Conservation (phyloP, 2,797 vertebrate species). For the Euthynnus affinis region DNA sequence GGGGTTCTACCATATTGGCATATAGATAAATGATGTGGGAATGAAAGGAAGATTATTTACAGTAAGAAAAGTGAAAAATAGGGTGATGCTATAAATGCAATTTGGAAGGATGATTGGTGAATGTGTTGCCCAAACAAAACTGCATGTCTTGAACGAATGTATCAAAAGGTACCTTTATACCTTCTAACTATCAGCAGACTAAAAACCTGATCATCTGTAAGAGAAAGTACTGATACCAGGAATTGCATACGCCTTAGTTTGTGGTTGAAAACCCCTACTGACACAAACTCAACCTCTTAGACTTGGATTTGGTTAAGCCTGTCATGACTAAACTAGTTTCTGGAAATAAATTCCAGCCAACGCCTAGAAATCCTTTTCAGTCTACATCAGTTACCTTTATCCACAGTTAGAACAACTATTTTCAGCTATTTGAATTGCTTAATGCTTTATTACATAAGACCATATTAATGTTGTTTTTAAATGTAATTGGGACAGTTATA, state of each 20-base stretch:
- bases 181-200: not conserved
- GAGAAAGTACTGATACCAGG: not conserved
- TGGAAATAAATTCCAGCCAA: not conserved
- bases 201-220: not conserved
- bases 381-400: not conserved
- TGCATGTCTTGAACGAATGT: not conserved
- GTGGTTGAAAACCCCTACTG: not conserved
- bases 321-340: not conserved
- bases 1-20: no score
- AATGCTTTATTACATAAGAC: no score
- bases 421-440: not conserved
- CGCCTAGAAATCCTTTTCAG: not conserved
- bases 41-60: not conserved
- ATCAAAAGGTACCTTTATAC: not conserved
- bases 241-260: not conserved
- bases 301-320: not conserved
- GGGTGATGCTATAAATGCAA: not conserved
- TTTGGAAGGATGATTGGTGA: not conserved
- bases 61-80: no score
- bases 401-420: not conserved
- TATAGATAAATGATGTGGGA: not conserved
- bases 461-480: no score
- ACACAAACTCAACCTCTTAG: not conserved
- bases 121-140: not conserved
- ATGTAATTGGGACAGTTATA: not conserved